Base-by-base conservation (phyloP, 1,140 invertebrate genomes). In the Diorhabda elongata region DNA sequence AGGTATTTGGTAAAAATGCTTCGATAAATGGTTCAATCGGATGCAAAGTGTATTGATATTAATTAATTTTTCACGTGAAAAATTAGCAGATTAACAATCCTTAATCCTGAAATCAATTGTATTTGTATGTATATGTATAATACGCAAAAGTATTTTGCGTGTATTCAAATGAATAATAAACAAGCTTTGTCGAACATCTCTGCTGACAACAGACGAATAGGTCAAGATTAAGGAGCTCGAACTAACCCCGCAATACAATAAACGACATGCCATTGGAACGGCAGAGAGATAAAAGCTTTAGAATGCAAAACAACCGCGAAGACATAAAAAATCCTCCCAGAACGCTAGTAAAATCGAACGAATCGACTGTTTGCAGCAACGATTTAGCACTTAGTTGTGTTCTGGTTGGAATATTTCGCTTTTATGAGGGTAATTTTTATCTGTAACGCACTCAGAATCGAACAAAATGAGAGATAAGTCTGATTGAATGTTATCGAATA, bases 401-500 rank as follows among this genome's bases (percentile, higher is more conserved):
- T 52, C 47, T 52, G 47, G 47, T 52, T 8, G 47, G 26, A 26
- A 52, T n/a, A 52, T 52, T 52, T n/a, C n/a, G 47, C n/a, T 52
- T 52, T 52, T 52, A 52, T 52, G 47, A 52, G 47, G 47, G 47
- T 52, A 52, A 52, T 52, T n/a, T 52, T 52, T 52, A 52, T 52
- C 47, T 52, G 47, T 52, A 52, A n/a, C 47, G n/a, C n/a, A 52
- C 47, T 52, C n/a, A 52, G 47, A 52, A n/a, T 2, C 6, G n/a
- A 52, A 6, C 47, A n/a, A 52, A 52, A 52, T 3, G 47, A n/a
- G 47, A 6, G n/a, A 52, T 52, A 52, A 52, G 47, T 3, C 47
- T 52, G 47, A 52, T n/a, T n/a, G 47, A 52, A 52, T 52, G n/a
- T n/a, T n/a, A 52, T 52, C 47, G 47, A 52, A 52, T 52, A 52